Conservation (phyloP, 1,140 invertebrate species). For the Rhyzopertha dominica region DNA sequence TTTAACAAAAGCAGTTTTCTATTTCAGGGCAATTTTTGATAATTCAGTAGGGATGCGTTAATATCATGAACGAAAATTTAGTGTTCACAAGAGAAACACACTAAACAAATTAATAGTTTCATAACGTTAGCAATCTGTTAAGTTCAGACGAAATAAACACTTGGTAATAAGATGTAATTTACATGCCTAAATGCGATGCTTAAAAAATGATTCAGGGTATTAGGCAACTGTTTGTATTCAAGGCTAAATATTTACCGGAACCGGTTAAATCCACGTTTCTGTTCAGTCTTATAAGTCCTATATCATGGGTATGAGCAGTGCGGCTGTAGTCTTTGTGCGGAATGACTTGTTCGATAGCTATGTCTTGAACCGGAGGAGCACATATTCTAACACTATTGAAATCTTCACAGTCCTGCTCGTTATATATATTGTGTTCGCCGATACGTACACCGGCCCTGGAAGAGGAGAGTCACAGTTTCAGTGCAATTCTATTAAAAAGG, state of each 20-base stretch:
- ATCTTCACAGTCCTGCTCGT: conserved; percentile 55
- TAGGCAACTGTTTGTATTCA: conserved; percentile 22
- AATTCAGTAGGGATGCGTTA: too few species aligned
- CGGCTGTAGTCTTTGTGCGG: conserved; percentile 52
- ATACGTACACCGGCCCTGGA: conserved; percentile 52
- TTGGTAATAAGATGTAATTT: background rate
- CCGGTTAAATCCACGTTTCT: conserved; percentile 48
- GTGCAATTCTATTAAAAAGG: conserved; percentile 3
- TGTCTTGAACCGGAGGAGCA: conserved; percentile 55
- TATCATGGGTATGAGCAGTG: conserved; percentile 52
- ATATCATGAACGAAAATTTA: too few species aligned
- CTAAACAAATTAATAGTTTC: background rate
- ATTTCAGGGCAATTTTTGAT: too few species aligned
- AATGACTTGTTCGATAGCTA: conserved; percentile 50
- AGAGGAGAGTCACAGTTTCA: conserved; percentile 17
- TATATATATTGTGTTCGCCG: conserved; percentile 58
- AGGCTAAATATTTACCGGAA: conserved; percentile 18
- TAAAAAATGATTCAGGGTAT: conserved; percentile 6
- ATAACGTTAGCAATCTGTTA: background rate
- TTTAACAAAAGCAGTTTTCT: too few species aligned
- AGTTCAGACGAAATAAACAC: background rate
- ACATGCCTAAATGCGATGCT: background rate
- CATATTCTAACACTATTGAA: conserved; percentile 47
- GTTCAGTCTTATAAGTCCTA: conserved; percentile 56
- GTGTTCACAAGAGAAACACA: too few species aligned